phyloP scores from a whole-genome alignment of 2,888 invertebrate species.

The Tubulanus polymorphus region DNA sequence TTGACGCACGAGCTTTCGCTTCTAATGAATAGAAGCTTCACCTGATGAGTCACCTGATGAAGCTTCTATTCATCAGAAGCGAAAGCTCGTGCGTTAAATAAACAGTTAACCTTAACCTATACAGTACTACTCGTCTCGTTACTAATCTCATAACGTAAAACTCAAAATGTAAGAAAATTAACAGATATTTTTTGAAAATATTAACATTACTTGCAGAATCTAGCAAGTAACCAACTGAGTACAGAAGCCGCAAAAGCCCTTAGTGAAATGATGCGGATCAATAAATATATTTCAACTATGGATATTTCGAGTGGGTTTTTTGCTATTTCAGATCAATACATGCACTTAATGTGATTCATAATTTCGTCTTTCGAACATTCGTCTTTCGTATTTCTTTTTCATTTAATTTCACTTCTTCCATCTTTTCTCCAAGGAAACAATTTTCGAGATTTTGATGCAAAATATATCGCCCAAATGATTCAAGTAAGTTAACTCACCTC shows the following conservation, averaged over 20 bases:
- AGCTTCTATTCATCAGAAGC: too few relatives aligned
- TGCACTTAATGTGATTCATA: too few relatives aligned
- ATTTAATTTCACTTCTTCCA: too few relatives aligned
- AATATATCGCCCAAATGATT: constrained; percentile 31
- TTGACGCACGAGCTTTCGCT: too few relatives aligned
- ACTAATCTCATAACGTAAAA: too few relatives aligned
- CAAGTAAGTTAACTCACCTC: constrained; percentile 28
- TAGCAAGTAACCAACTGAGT: constrained; percentile 32
- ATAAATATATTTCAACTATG: constrained; percentile 30
- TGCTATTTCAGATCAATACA: background rate
- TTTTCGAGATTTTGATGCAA: constrained; percentile 34
- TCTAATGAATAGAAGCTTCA: background rate
- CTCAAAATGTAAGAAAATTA: background rate
- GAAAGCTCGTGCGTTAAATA: too few relatives aligned
- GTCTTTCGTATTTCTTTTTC: too few relatives aligned
- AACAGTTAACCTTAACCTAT: too few relatives aligned
- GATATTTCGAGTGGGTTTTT: constrained; percentile 33
- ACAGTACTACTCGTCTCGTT: too few relatives aligned
- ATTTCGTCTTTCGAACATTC: too few relatives aligned
- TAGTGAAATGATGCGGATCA: constrained; percentile 29
- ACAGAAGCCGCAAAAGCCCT: constrained; percentile 29
- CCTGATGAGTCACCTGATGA: too few relatives aligned
- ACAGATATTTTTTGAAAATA: background rate
- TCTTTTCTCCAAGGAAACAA: constrained; percentile 34
- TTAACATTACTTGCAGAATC: constrained; percentile 26